Conservation (phyloP, 2,797 vertebrate genomes). For the Geotrypetes seraphini region DNA sequence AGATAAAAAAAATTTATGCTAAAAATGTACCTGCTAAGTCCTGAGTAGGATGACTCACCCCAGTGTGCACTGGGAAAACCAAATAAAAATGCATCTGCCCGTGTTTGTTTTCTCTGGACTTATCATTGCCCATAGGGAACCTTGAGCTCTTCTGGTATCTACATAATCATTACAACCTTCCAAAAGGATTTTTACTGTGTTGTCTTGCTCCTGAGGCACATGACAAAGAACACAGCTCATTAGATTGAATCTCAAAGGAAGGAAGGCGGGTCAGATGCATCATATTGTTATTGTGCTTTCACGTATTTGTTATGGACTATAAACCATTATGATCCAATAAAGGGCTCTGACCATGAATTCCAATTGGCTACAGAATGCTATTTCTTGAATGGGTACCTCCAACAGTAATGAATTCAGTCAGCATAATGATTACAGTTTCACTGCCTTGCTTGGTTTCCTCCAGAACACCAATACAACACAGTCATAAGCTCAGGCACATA, state of each 20-base stretch:
- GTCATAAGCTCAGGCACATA: slow-evolving; percentile 24
- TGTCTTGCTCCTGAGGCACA: not conserved
- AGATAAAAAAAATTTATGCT: too few relatives aligned
- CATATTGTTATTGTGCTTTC: slow-evolving; percentile 17
- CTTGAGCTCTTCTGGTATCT: too few relatives aligned
- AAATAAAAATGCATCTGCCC: too few relatives aligned
- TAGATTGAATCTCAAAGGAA: not conserved
- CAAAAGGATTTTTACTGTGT: too few relatives aligned
- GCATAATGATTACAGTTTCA: slow-evolving; percentile 36
- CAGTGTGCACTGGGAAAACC: too few relatives aligned
- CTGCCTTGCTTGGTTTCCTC: slow-evolving; percentile 23
- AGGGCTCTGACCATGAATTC: slow-evolving; percentile 34
- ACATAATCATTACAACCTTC: too few relatives aligned
- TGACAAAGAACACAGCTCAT: not conserved
- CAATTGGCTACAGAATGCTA: slow-evolving; percentile 22
- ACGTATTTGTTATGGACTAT: slow-evolving; percentile 42
- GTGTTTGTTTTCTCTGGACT: too few relatives aligned
- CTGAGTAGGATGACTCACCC: too few relatives aligned
- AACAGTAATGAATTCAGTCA: slow-evolving; percentile 24
- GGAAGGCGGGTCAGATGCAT: slow-evolving; percentile 16
- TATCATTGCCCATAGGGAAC: too few relatives aligned
- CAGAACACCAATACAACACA: slow-evolving; percentile 16
- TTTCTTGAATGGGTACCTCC: slow-evolving; percentile 27
- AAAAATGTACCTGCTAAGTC: too few relatives aligned
- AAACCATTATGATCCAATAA: slow-evolving; percentile 39